These are phyloP conservation scores for Threskiornis aethiopicus DNA, from an alignment of 2,797 vertebrate genomes.

Conservation along the genomic window DNA sequence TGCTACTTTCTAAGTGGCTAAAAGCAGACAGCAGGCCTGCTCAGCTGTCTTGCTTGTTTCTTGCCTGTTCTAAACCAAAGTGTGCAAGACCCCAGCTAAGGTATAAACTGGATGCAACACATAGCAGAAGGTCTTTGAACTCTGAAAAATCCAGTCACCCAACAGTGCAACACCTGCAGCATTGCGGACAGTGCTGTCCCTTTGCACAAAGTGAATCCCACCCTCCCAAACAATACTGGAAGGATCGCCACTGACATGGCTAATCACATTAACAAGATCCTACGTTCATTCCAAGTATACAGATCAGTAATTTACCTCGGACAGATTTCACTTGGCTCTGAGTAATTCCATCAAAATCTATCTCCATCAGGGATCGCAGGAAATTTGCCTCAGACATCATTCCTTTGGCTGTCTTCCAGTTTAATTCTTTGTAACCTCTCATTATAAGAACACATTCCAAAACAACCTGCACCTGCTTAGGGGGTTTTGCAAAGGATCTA, in stretches of 20 bases:
- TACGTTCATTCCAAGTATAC: background rate
- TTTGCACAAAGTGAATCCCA: background rate
- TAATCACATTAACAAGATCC: background rate
- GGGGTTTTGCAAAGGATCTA: conserved; percentile 96
- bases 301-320: conserved; percentile 76
- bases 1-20: background rate
- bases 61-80: background rate
- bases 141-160: background rate
- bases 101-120: background rate
- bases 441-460: conserved; percentile 96
- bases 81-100: background rate
- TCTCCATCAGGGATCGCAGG: conserved; percentile 88
- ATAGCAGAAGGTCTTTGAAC: background rate
- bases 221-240: background rate
- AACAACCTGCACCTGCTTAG: conserved; percentile 91
- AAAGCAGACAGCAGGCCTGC: background rate
- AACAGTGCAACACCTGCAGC: background rate
- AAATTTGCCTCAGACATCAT: conserved; percentile 99
- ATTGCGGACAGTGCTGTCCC: fast-evolving
- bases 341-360: conserved; percentile 88
- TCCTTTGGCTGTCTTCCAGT: conserved; percentile 90
- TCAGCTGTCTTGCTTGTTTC: background rate
- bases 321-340: conserved; percentile 86
- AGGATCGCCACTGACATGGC: background rate
- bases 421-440: conserved; percentile 92